A percentile compares a stretch with the other conserved stretches of the same genome.
Conservation (phyloP, 92 coral and sea anemone species). For the Palythoa grandis region DNA sequence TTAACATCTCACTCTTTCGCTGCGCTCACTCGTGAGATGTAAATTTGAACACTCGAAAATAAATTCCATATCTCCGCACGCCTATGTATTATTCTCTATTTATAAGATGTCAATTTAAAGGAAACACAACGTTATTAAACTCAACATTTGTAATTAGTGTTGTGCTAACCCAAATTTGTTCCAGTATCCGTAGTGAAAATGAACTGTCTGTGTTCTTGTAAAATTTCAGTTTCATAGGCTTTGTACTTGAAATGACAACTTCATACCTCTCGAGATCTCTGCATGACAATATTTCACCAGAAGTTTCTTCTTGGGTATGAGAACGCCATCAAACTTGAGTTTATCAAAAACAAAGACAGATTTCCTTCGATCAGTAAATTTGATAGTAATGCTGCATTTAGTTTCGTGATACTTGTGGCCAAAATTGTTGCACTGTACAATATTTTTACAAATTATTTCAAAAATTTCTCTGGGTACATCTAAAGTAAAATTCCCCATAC, state of each 20-base stretch:
- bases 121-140: no score
- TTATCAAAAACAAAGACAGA: slow-evolving; percentile 43
- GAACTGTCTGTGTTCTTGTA: slow-evolving; percentile 8
- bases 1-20: no score
- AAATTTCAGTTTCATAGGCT: slow-evolving; percentile 28
- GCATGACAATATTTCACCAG: slow-evolving; percentile 4
- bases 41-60: no score
- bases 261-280: slow-evolving; percentile 14
- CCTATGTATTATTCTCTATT: no score
- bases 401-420: slow-evolving; percentile 46
- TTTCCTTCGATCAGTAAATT: slow-evolving; percentile 47
- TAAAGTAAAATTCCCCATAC: slow-evolving; percentile 11
- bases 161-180: slow-evolving; percentile 41
- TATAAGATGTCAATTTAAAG: no score
- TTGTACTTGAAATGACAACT: slow-evolving; percentile 25
- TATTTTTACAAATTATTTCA: slow-evolving; percentile 39
- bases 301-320: slow-evolving; percentile 19
- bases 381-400: slow-evolving; percentile 24
- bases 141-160: slow-evolving; percentile 27
- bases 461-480: slow-evolving; percentile 53
- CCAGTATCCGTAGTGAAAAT: slow-evolving; percentile 48
- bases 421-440: slow-evolving; percentile 43
- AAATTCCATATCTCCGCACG: no score
- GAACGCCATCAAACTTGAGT: slow-evolving; percentile 47
- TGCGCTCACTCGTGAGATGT: no score